Conservation (phyloP, 2,113 vertebrate species). For the Pomatorhinus ruficollis region DNA sequence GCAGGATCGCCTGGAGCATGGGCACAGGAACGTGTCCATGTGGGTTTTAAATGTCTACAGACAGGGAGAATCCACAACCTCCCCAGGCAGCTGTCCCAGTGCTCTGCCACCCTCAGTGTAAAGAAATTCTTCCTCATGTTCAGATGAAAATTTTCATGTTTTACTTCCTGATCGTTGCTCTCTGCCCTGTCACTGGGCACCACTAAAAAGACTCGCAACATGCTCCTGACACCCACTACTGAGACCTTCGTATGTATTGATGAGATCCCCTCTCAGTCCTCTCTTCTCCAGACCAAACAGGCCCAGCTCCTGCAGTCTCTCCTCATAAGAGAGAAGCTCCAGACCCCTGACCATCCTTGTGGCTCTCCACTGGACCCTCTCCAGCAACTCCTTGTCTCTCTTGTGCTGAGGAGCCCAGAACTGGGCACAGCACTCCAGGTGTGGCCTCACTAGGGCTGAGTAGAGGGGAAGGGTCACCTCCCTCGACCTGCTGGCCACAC, state of each 20-base stretch:
- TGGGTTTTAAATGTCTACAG: not conserved
- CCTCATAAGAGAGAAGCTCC: not conserved
- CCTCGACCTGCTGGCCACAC: not conserved
- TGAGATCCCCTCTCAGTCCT: no score
- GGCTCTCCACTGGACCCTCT: not conserved
- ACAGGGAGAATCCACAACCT: rapidly evolving
- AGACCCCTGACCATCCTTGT: not conserved
- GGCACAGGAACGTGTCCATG: rapidly evolving
- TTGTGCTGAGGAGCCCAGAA: not conserved
- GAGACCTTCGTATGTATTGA: not conserved
- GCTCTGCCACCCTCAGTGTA: not conserved
- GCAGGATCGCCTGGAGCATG: rapidly evolving
- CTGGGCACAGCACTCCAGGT: not conserved
- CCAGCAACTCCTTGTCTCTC: not conserved
- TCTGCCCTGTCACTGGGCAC: rapidly evolving
- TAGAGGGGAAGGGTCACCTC: not conserved
- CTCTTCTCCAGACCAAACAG: no score
- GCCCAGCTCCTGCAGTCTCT: not conserved
- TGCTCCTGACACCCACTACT: rapidly evolving
- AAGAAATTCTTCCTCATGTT: not conserved
- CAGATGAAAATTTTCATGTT: not conserved
- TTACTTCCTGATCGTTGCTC: not conserved
- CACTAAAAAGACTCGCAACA: not conserved
- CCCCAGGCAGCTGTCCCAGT: not conserved
- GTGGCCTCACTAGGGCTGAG: not conserved